Percentiles rank a stretch among this genome's conserved stretches.
Conservation (phyloP, 2,113 vertebrate species). For the Labrus mixtus region DNA sequence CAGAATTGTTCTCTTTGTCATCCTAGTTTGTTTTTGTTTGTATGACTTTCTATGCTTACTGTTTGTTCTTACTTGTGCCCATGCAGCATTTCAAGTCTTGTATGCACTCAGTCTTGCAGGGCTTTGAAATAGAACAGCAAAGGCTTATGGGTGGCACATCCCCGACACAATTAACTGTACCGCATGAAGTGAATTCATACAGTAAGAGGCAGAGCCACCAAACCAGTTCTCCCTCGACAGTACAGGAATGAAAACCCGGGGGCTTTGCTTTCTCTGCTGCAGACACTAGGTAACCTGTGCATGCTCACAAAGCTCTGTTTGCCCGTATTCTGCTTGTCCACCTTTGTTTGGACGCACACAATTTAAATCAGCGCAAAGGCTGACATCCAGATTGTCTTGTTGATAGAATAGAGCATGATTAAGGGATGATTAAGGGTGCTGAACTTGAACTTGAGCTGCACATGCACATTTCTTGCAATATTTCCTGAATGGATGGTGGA, state of each 20-base stretch:
- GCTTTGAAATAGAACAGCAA: conserved; percentile 50
- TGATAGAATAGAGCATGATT: background rate
- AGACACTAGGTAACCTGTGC: conserved; percentile 2
- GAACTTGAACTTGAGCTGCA: background rate
- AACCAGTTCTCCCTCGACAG: conserved; percentile 58
- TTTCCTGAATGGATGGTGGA: background rate
- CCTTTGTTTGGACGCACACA: background rate
- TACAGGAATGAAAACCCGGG: conserved; percentile 50
- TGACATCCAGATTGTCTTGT: background rate
- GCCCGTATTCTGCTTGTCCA: background rate
- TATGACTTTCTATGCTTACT: conserved; percentile 7
- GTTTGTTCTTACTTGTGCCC: background rate
- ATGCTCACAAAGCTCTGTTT: conserved; percentile 12
- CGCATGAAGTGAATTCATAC: conserved; percentile 51
- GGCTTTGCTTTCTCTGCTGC: conserved; percentile 33
- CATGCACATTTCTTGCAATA: background rate
- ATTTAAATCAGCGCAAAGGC: background rate
- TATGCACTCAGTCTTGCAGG: background rate
- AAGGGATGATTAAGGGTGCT: too few relatives aligned
- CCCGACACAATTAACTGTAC: conserved; percentile 30
- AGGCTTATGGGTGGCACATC: conserved; percentile 28
- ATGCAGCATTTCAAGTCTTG: background rate
- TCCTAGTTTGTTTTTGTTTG: background rate
- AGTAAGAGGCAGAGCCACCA: conserved; percentile 60
- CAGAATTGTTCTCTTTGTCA: background rate